Evolutionary conservation across 1,140 invertebrate species (phyloP).

Genomic region (Dysdera silvatica): DNA sequence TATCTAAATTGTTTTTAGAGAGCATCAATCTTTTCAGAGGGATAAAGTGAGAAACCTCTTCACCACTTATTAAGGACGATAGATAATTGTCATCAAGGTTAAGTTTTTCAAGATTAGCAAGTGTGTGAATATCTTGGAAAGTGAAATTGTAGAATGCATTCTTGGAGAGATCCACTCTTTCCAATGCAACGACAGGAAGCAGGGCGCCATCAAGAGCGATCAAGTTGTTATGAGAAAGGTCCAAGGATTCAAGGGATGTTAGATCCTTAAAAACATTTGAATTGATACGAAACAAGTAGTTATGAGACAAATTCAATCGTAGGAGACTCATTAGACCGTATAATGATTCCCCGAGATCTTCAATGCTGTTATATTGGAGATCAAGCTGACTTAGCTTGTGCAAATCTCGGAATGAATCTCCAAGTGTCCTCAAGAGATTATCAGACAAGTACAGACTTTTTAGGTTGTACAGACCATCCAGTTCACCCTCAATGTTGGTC

Average conservation of each 20-base stretch:
- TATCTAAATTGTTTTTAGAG: constrained; percentile 2
- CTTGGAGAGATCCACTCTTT: constrained; percentile 3
- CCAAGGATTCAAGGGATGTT: not conserved
- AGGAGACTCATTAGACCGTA: not conserved
- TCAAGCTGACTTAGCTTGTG: constrained; percentile 7
- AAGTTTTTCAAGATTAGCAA: constrained; percentile 7
- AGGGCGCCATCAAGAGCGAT: constrained; percentile 5
- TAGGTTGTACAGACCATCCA: constrained; percentile 9
- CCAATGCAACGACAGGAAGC: not conserved
- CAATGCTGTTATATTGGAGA: constrained; percentile 14
- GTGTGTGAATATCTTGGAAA: constrained; percentile 4
- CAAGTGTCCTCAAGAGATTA: constrained; percentile 3
- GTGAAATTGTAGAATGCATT: constrained; percentile 4
- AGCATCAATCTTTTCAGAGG: constrained; percentile 1
- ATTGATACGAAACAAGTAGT: not conserved
- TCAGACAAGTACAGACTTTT: constrained; percentile 4
- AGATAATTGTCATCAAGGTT: constrained; percentile 8
- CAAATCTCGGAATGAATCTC: constrained; percentile 5
- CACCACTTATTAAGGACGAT: not conserved
- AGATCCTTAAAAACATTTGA: not conserved
- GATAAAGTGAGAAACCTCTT: not conserved
- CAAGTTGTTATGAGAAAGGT: constrained; percentile 15
- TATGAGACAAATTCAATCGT: constrained; percentile 16
- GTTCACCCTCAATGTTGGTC: constrained; percentile 12
- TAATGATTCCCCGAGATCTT: constrained; percentile 7